phyloP scores from a whole-genome alignment of 2,797 vertebrate genomes.

The Hoplostethus mediterraneus region DNA sequence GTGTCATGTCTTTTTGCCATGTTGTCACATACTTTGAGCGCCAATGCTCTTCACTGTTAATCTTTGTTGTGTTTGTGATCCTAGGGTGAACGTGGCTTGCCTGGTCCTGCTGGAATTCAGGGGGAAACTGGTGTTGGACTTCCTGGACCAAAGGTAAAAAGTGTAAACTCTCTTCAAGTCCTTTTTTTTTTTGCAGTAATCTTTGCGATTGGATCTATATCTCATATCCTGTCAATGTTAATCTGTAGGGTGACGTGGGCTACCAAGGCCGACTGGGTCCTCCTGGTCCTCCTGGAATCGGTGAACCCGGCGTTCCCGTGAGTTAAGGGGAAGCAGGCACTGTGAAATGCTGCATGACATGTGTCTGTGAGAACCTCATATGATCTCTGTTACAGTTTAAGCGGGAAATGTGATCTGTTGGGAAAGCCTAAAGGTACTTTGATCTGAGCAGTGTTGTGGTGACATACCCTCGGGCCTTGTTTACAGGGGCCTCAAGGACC shows the following conservation, averaged over 20 bases:
- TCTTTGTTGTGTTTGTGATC: constrained; percentile 41
- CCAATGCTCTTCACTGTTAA: not conserved
- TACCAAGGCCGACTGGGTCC: constrained; percentile 89
- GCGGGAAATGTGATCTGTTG: constrained; percentile 11
- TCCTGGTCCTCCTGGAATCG: constrained; percentile 87
- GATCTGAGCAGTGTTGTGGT: constrained; percentile 1
- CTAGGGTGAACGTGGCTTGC: constrained; percentile 90
- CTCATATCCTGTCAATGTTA: not conserved
- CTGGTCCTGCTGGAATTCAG: constrained; percentile 88
- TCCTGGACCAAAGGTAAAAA: constrained; percentile 89
- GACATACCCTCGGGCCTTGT: constrained; percentile 28
- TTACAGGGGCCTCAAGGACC: constrained; percentile 93
- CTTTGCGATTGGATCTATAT: not conserved
- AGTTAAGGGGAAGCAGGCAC: constrained; percentile 63
- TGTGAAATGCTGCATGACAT: not conserved
- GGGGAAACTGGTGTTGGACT: constrained; percentile 91
- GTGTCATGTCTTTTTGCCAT: not conserved
- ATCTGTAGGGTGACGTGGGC: constrained; percentile 89
- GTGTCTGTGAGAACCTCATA: not conserved
- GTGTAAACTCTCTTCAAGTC: not conserved
- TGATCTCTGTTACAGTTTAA: not conserved
- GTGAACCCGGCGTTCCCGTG: constrained; percentile 89
- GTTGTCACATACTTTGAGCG: not conserved
- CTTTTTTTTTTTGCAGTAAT: not conserved
- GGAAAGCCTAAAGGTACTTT: not conserved